A percentile compares a stretch with the other conserved stretches of the same genome.
Conservation (phyloP, 1,140 invertebrate species). For the Acromyrmex charruanus region DNA sequence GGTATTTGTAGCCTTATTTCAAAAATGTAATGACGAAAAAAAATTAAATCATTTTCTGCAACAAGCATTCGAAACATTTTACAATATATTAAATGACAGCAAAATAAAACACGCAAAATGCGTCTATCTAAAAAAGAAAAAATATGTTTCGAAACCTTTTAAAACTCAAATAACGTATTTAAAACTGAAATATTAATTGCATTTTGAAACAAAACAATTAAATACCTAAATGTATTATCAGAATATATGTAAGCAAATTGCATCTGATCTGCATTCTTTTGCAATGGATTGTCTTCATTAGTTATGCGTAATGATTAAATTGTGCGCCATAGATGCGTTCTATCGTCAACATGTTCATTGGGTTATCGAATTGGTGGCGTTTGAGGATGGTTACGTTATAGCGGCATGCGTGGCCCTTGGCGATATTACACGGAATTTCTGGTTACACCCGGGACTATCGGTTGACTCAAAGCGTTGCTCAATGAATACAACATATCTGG, state of each 20-base stretch:
- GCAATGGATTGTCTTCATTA: conserved; percentile 50
- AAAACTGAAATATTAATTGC: neutral
- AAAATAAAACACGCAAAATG: neutral
- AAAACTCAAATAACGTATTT: neutral
- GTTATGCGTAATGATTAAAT: conserved; percentile 56
- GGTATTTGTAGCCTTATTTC: too few species aligned
- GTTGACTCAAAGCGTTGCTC: conserved; percentile 59
- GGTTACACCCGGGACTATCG: conserved; percentile 62
- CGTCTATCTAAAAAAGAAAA: neutral
- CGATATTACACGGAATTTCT: conserved; percentile 61
- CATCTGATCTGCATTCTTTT: neutral
- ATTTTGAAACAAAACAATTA: neutral
- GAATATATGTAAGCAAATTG: neutral
- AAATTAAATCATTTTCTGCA: neutral
- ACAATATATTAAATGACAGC: neutral
- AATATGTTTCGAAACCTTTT: neutral
- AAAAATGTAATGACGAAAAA: neutral
- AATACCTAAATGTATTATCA: neutral
- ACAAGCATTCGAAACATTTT: neutral
- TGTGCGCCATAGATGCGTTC: conserved; percentile 49
- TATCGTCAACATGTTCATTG: conserved; percentile 60
- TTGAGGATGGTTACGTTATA: conserved; percentile 57
- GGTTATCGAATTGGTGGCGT: conserved; percentile 50
- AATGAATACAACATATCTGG: conserved; percentile 64
- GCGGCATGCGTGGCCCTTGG: conserved; percentile 55